These are phyloP conservation scores for Upupa epops DNA, from an alignment of 2,113 vertebrate species.

Conservation along the genomic window DNA sequence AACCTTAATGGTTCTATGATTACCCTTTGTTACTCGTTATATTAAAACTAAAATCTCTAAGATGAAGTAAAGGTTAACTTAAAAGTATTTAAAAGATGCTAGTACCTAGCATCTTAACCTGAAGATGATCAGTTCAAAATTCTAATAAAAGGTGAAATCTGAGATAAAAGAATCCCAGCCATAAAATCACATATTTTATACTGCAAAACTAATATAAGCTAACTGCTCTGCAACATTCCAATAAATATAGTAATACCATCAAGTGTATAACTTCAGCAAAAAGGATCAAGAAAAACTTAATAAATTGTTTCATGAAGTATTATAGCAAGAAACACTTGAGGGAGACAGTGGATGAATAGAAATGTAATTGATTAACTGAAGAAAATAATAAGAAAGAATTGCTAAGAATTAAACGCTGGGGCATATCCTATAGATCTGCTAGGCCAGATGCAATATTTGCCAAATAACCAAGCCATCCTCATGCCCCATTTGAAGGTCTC, in stretches of 20 bases:
- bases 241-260: slow-evolving; percentile 32
- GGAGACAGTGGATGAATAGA: neutral
- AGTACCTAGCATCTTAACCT: neutral
- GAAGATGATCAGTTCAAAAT: slow-evolving; percentile 37
- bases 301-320: neutral
- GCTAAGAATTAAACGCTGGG: neutral
- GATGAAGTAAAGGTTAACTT: neutral
- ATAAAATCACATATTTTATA: slow-evolving; percentile 31
- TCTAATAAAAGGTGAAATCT: slow-evolving; percentile 32
- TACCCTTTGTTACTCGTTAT: neutral
- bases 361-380: neutral
- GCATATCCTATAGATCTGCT: neutral
- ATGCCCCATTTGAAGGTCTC: neutral
- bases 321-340: neutral
- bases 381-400: neutral
- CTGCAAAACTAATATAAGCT: slow-evolving; percentile 45
- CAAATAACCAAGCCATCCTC: neutral
- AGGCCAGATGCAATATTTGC: neutral
- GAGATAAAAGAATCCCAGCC: slow-evolving; percentile 51
- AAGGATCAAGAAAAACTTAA: neutral
- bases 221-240: slow-evolving; percentile 36
- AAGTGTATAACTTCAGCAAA: slow-evolving; percentile 21
- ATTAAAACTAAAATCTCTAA: neutral
- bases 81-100: slow-evolving; percentile 8
- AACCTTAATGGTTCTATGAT: too few species aligned